phyloP scores from a whole-genome alignment of 2,888 invertebrate genomes.

The Lithodes maja region DNA sequence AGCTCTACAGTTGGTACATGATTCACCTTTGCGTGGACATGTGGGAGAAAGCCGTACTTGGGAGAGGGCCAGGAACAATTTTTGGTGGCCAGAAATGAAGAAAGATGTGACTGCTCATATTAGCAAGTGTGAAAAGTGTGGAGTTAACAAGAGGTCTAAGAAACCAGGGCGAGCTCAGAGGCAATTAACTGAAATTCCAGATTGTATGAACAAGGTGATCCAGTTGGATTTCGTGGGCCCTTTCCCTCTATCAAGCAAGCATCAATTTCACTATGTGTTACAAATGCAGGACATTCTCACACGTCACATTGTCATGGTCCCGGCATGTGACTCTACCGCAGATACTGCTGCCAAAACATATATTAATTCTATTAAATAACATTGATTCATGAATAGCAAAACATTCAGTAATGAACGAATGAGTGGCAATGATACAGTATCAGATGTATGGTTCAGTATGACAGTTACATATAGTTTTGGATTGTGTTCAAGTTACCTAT shows the following conservation, averaged over 20 bases:
- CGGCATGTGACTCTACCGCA: background rate
- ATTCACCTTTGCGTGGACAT: background rate
- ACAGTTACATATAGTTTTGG: too few species aligned
- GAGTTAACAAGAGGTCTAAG: background rate
- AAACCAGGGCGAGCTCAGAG: background rate
- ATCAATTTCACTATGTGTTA: background rate
- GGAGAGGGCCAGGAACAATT: background rate
- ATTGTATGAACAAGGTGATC: background rate
- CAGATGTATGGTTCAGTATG: too few species aligned
- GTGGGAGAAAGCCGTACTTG: background rate
- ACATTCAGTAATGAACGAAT: too few species aligned
- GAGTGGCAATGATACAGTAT: too few species aligned
- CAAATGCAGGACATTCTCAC: constrained; percentile 1
- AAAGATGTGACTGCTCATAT: background rate
- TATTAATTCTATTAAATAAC: background rate
- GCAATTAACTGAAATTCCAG: background rate
- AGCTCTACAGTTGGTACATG: background rate
- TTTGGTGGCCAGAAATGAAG: background rate
- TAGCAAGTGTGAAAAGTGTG: background rate
- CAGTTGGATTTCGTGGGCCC: background rate
- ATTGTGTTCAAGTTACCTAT: too few species aligned
- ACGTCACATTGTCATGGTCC: background rate
- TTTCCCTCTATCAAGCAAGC: background rate
- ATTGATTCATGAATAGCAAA: too few species aligned
- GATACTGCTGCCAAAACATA: background rate